Base-by-base conservation (phyloP, 2,797 vertebrate genomes). In the Leptatherina wallacei region DNA sequence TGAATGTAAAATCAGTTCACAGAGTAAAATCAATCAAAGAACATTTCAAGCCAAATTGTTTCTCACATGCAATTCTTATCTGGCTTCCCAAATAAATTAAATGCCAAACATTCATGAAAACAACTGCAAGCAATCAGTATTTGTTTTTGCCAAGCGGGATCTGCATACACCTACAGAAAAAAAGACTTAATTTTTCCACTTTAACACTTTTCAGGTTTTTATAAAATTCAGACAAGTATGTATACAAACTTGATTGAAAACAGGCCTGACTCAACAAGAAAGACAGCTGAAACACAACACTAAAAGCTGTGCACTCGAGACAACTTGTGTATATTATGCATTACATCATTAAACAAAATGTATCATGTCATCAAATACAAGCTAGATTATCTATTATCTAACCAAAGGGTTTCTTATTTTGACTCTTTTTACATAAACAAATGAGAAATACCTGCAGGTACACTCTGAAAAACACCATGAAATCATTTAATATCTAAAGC, bases 1-100 rank as follows among this genome's bases (percentile, higher is more conserved):
- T 49, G 38, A 2, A 3, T 1, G 18, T 0, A 32, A 75, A 58
- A 60, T 14, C 58, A 61, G 61, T 27, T n/a, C n/a, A 84, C 12
- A 70, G 6, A 7, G 13, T 9, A 58, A 83, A 4, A 62, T 32
- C 30, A 32, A 27, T 13, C 2, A 5, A 16, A 24, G 35, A 16
- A 27, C 27, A 11, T 9, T 33, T n/a, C n/a, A 29, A 20, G 16
- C 3, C 2, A 20, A 44, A 13, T 20, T 7, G 2, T 30, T 55
- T 29, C 30, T 30, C 6, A 55, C 7, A 27, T 60, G 4, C 14
- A 13, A 38, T 22, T 11, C 2, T n/a, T n/a, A 47, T 13, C 3
- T 52, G 49, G 18, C 22, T 52, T 27, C n/a, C 6, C 10, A 52
- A 11, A 11, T 22, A 22, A 10, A 12, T 1, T 54, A 22, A 52